Conservation (phyloP, 2,888 invertebrate genomes). For the Ditula angustiorana region DNA sequence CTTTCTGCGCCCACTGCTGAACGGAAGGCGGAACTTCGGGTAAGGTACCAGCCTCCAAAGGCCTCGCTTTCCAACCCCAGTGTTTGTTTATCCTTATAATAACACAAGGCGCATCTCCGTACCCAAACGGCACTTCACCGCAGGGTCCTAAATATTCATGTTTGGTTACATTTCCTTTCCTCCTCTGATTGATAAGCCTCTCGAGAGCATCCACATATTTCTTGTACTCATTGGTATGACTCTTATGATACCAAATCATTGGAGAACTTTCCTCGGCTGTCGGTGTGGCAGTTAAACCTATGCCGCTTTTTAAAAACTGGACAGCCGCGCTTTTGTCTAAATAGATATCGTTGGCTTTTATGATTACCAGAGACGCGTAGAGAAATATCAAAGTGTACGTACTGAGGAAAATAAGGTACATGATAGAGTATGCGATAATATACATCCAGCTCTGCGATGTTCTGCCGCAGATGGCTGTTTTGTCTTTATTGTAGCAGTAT, state of each 20-base stretch:
- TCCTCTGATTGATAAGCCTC: conserved; percentile 54
- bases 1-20: conserved; percentile 57
- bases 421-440: conserved; percentile 60
- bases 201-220: conserved; percentile 69
- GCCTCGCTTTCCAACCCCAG: conserved; percentile 66
- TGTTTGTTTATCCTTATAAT: conserved; percentile 72
- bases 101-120: conserved; percentile 69
- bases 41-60: conserved; percentile 56
- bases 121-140: conserved; percentile 68
- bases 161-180: conserved; percentile 49
- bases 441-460: conserved; percentile 63
- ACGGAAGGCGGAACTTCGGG: conserved; percentile 59
- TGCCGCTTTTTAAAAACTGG: conserved; percentile 58
- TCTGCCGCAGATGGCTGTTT: conserved; percentile 58
- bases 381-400: conserved; percentile 66
- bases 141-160: conserved; percentile 65
- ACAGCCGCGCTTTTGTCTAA: conserved; percentile 51
- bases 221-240: conserved; percentile 55
- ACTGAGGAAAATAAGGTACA: conserved; percentile 66
- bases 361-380: conserved; percentile 55
- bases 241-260: conserved; percentile 68
- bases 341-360: conserved; percentile 54
- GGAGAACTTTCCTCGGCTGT: conserved; percentile 58
- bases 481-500: conserved; percentile 59
- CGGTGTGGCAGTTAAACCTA: conserved; percentile 71